Evolutionary conservation across 2,888 invertebrate species (phyloP), one percentile per base, ranked within the genome.

Genomic region (Cantharis rufa): DNA sequence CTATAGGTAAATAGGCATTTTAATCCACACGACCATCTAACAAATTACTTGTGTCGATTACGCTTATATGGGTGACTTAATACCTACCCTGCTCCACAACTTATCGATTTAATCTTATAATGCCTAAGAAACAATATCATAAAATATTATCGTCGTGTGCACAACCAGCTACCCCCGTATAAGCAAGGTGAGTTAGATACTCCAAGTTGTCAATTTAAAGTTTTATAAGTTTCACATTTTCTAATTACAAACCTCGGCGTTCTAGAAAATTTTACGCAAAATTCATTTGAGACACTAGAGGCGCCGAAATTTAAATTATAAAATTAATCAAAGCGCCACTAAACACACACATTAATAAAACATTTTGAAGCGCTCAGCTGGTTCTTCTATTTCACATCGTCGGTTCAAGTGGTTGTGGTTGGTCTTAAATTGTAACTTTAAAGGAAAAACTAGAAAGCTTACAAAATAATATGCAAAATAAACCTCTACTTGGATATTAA

Each of bases 311-410:
- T 73, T 21, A 73, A 72, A 73, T 73, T 73, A 69, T 69, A 68
- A 69, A 73, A 73, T 73, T 73, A 73, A 73, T 69, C 61, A 73
- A 73, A 73, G 73, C 73, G 73, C 68, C 73, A 69, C 73, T 73
- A 73, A 73, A 73, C 73, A 73, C 73, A 73, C 73, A 73, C 68
- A 72, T 73, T 73, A 73, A 73, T 73, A 73, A 73, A 73, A 73
- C 69, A 69, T 69, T 69, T 68, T 69, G 24, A 24, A 69, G 69
- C 69, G 61, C 21, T 68, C 73, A 69, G 16, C 48, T 32, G 15
- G 61, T 61, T 18, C 21, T 18, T 48, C 64, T 24, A 32, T n/a
- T 21, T 24, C 13, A 21, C 18, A 66, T 66, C 24, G 21, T 66
- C 24, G 21, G 13, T 64, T 32, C 32, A 5, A 32, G 48, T 48